These are phyloP conservation scores for Gambusia holbrooki DNA, from an alignment of 2,113 vertebrate genomes.

Conservation along the genomic window DNA sequence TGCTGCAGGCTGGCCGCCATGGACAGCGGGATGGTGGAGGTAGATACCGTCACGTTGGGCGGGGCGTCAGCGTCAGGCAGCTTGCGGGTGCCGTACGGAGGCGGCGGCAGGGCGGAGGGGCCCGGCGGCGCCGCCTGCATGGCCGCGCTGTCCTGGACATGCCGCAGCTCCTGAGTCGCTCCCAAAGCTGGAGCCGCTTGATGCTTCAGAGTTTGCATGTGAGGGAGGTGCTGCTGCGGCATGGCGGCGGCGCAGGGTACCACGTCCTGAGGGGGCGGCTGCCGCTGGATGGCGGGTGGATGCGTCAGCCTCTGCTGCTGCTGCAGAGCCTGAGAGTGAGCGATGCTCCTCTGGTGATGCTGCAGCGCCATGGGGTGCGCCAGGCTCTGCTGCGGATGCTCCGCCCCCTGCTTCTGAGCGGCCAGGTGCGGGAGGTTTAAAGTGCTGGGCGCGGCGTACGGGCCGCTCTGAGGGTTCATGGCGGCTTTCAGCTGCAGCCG, in stretches of 20 bases:
- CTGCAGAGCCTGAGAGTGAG: constrained; percentile 58
- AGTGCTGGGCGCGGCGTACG: constrained; percentile 94
- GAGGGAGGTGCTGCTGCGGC: constrained; percentile 63
- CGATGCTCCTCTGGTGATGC: constrained; percentile 26
- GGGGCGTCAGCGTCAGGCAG: constrained; percentile 94
- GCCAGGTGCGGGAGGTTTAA: constrained; percentile 88
- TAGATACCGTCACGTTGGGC: constrained; percentile 99
- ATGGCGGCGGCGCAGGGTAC: constrained; percentile 45
- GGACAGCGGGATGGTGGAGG: constrained; percentile 99
- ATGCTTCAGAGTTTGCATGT: constrained; percentile 67
- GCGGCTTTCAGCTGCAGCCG: constrained; percentile 87
- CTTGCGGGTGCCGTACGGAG: constrained; percentile 88
- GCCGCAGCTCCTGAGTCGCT: constrained; percentile 71
- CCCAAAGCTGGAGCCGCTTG: constrained; percentile 77
- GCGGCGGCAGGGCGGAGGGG: constrained; percentile 75
- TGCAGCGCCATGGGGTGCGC: constrained; percentile 57
- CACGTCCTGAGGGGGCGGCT: constrained; percentile 57
- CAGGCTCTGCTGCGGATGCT: constrained; percentile 55
- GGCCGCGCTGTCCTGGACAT: constrained; percentile 60
- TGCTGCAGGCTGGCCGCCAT: constrained; percentile 96
- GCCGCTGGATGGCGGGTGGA: constrained; percentile 59
- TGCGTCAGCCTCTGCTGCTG: constrained; percentile 63
- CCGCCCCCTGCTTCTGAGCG: constrained; percentile 64
- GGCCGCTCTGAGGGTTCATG: constrained; percentile 92
- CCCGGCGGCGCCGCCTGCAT: constrained; percentile 71